Evolutionary conservation across 2,888 invertebrate genomes (phyloP), one percentile per base, ranked within the genome.

Genomic region (Notocelia uddmanniana): DNA sequence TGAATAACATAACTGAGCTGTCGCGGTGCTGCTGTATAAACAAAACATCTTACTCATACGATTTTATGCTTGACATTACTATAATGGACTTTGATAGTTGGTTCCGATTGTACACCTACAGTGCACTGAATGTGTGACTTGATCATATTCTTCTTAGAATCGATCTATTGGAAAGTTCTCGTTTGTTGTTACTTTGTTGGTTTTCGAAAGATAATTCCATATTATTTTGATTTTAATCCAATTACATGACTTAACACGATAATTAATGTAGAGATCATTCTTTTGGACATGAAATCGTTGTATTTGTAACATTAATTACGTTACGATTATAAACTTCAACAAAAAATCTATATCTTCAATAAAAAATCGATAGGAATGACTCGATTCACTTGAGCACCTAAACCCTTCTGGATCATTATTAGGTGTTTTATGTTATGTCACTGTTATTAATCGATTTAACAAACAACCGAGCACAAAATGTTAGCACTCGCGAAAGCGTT

Each of bases 401-500:
- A 41, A 41, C 45, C 15, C n/a, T 45, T n/a, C 45, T 6, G n/a
- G n/a, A n/a, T 8, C 45, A 8, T 6, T n/a, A n/a, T n/a, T n/a
- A n/a, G n/a, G n/a, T n/a, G n/a, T n/a, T n/a, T n/a, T 45, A 8
- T 6, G 6, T 45, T n/a, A n/a, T 6, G 45, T 45, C 15, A 37
- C 23, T 34, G 18, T 13, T 63, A 45, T 54, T 59, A 52, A 52
- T 37, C 41, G 11, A 31, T 21, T 37, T 57, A 37, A 70, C 41
- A 50, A 45, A 70, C 58, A 63, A 69, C 71, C 76, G 76, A 77
- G 77, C 70, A 64, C 62, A 68, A 73, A 74, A 60, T 75, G 77
- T 81, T 84, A 82, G 79, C 79, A 80, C 77, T 76, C 70, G 74
- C 64, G 58, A 69, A 72, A 70, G 71, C 66, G 13, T 54, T 59